Conservation (phyloP, 2,797 vertebrate genomes). For the Antrozous pallidus region DNA sequence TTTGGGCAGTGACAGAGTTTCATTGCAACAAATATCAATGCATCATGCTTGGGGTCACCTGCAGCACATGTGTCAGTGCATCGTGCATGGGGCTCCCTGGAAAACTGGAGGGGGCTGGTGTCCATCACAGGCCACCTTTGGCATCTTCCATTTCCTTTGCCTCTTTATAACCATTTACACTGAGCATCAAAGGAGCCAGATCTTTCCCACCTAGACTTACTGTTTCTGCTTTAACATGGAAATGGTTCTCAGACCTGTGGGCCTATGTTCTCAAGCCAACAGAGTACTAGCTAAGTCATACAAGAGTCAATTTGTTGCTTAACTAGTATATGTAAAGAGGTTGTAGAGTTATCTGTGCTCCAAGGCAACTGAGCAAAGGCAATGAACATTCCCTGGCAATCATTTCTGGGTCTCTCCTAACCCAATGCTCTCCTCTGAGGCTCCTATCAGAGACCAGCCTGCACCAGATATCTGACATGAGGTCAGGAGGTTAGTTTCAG, state of each 20-base stretch:
- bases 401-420: background rate
- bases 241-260: background rate
- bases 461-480: background rate
- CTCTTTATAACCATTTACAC: background rate
- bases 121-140: background rate
- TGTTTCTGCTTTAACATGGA: background rate
- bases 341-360: accelerated
- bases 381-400: background rate
- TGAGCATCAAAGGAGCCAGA: background rate
- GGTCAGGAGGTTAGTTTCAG: background rate
- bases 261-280: background rate
- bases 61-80: background rate
- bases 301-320: background rate
- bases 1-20: slow-evolving; percentile 39
- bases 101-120: background rate
- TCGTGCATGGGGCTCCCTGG: background rate
- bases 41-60: background rate
- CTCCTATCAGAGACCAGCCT: background rate
- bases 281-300: background rate
- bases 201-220: no score
- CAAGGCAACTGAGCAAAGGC: no score
- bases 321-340: background rate
- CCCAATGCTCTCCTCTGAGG: background rate
- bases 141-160: background rate
- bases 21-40: background rate